Evolutionary conservation across 1,140 invertebrate species (phyloP).

Genomic region (Teleogryllus occipitalis): DNA sequence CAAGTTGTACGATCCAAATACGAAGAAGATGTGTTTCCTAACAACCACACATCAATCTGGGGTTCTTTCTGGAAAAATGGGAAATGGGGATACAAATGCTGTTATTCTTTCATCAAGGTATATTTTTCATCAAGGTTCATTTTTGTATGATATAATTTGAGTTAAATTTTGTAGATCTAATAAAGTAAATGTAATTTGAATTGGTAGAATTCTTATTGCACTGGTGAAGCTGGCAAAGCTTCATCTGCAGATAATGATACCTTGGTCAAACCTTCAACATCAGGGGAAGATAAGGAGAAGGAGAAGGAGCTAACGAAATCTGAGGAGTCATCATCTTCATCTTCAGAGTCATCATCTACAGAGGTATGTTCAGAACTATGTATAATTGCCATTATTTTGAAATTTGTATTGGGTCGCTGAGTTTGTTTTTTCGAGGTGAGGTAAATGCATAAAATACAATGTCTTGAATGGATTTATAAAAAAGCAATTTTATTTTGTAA

Average conservation of each 20-base stretch:
- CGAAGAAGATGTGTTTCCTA: slow-evolving; percentile 88
- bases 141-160: slow-evolving; percentile 29
- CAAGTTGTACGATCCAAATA: slow-evolving; percentile 79
- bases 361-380: neutral
- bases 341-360: slow-evolving; percentile 10
- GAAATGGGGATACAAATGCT: slow-evolving; percentile 94
- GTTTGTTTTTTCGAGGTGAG: too few species aligned
- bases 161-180: neutral
- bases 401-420: too few species aligned
- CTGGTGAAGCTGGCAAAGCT: slow-evolving; percentile 66
- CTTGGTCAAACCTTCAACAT: neutral
- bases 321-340: slow-evolving; percentile 25
- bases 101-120: slow-evolving; percentile 86
- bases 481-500: too few species aligned
- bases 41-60: slow-evolving; percentile 92
- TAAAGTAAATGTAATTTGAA: slow-evolving; percentile 19
- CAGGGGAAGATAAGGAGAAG: neutral
- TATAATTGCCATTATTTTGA: too few species aligned
- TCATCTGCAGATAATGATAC: slow-evolving; percentile 23
- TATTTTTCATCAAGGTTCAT: slow-evolving; percentile 62
- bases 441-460: too few species aligned
- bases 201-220: slow-evolving; percentile 72
- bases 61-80: slow-evolving; percentile 91
- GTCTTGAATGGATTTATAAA: too few species aligned
- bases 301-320: slow-evolving; percentile 11